Percentiles rank a stretch among this genome's conserved stretches.
These are phyloP conservation scores for Himantopus leucocephalus DNA, from an alignment of 2,113 vertebrate species.

Conservation along the genomic window DNA sequence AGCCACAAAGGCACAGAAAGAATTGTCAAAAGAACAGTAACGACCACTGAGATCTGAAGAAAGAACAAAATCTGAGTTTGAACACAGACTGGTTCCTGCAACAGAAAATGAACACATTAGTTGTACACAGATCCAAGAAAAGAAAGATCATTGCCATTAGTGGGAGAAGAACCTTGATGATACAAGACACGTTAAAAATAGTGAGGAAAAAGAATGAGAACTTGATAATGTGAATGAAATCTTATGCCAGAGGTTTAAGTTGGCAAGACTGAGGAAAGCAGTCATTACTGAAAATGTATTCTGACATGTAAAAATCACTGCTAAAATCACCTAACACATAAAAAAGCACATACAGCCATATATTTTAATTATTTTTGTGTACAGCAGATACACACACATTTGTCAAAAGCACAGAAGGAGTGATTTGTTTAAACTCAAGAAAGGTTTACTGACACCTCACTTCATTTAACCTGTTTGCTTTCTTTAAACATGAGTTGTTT, in stretches of 20 bases:
- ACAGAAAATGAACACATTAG: background rate
- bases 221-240: background rate
- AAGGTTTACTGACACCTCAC: background rate
- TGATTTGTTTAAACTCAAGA: background rate
- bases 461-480: background rate
- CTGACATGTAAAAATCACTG: background rate
- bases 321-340: background rate
- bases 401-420: background rate
- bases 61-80: background rate
- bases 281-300: background rate
- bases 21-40: background rate
- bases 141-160: background rate
- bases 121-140: background rate
- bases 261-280: background rate
- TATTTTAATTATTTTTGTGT: background rate
- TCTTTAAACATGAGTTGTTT: background rate
- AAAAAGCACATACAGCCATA: background rate
- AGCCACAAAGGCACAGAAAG: background rate
- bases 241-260: background rate
- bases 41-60: background rate
- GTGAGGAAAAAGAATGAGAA: background rate
- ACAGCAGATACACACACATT: background rate
- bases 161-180: background rate
- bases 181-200: background rate
- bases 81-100: background rate